A percentile compares a stretch with the other conserved stretches of the same genome.
Conservation (phyloP, 2,888 invertebrate genomes). For the Brenthis hecate region DNA sequence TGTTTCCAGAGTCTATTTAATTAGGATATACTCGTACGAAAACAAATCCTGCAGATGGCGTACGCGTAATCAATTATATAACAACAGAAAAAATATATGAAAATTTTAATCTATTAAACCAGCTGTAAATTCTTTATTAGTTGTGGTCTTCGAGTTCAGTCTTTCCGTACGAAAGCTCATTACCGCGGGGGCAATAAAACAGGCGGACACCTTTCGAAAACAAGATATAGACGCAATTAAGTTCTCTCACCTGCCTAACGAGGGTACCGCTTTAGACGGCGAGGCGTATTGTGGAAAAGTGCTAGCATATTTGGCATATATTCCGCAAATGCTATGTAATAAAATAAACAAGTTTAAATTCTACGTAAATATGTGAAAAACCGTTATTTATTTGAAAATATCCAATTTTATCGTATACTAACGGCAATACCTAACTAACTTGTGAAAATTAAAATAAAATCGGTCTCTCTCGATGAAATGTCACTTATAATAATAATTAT, state of each 20-base stretch:
- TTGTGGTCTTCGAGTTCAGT: conserved; percentile 8
- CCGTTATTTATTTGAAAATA: no score
- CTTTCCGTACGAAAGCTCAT: conserved; percentile 38
- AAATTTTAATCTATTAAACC: not conserved
- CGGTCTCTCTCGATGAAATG: no score
- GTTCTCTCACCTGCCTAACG: conserved; percentile 33
- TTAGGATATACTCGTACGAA: no score
- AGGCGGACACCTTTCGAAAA: conserved; percentile 38
- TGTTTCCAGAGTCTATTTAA: no score
- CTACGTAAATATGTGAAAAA: no score
- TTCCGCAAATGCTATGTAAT: not conserved
- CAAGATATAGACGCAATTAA: conserved; percentile 34
- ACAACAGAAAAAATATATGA: not conserved
- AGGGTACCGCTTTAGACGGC: conserved; percentile 18
- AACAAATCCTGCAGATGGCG: no score
- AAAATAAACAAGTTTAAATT: not conserved
- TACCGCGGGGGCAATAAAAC: conserved; percentile 40
- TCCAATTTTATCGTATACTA: no score
- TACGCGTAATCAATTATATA: no score
- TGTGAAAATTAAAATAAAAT: no score
- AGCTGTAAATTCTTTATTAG: conserved; percentile 11
- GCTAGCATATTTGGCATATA: not conserved
- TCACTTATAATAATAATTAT: no score
- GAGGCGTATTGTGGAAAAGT: not conserved
- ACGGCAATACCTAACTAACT: no score